Base-by-base conservation (phyloP, 1,140 invertebrate genomes). In the Ctenoplectra terminalis region DNA sequence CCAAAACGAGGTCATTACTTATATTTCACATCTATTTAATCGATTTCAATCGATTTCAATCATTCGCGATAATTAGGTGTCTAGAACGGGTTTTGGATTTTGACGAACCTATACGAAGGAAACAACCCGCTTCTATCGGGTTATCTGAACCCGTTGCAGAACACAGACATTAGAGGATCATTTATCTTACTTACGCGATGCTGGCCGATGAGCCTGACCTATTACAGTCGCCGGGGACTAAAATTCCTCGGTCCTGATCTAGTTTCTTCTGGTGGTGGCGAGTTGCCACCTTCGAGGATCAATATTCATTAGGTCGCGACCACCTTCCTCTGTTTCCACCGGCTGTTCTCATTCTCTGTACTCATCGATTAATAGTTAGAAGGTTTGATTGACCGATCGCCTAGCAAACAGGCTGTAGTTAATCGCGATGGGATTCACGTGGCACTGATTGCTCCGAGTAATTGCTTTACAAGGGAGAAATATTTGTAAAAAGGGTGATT, bases 121-220 rank as follows among this genome's bases (percentile, higher is more conserved):
- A 81, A 71, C 37, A 67, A 40, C 50, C 15, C 56, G 70, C 64
- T 81, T 71, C 73, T 81, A 81, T 78, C 85, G 73, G 56, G 70
- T 87, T 82, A 84, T 87, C 74, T 79, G 82, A 69, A 78, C 66
- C 50, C 52, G 58, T 74, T 69, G 60, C 73, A 48, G 64, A 69
- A 80, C 74, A 73, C 76, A 75, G 85, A 86, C 82, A 87, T 87
- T 87, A 87, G 78, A 64, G 85, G 72, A 84, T 87, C 86, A 87
- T 87, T 87, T 87, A 87, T 87, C 86, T 87, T 87, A 87, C 86
- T 87, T 87, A 87, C 81, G 72, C 70, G 82, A 50, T 31, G 40
- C 9, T 71, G 83, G 73, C 56, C 86, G 86, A 87, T 87, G 85
- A 84, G 85, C 37, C 86, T 78, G 77, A 78, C 76, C 81, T 70